A percentile compares a stretch with the other conserved stretches of the same genome.
phyloP scores from a whole-genome alignment of 1,140 invertebrate species.

The Aphelenchoides fujianensis region DNA sequence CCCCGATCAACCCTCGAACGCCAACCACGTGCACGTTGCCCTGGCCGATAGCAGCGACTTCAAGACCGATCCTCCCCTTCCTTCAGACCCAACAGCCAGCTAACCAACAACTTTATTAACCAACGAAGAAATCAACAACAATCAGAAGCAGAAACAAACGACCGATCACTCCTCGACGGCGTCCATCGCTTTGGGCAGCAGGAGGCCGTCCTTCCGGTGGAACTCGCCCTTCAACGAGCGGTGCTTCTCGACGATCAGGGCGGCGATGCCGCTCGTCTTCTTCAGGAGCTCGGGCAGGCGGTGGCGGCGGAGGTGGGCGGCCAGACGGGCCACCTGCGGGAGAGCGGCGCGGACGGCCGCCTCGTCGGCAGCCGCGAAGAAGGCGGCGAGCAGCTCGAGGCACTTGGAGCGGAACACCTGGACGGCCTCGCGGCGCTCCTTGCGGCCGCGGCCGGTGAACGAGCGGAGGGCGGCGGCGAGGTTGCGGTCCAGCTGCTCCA shows the following conservation, averaged over 20 bases:
- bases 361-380: slow-evolving; percentile 13
- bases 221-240: background rate
- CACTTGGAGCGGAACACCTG: background rate
- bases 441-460: background rate
- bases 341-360: background rate
- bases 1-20: too few relatives aligned
- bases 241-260: background rate
- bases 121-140: too few relatives aligned
- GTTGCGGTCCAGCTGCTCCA: slow-evolving; percentile 9
- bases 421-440: background rate
- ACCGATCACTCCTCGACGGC: background rate
- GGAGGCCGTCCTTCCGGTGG: background rate
- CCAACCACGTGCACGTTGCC: too few relatives aligned
- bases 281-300: background rate
- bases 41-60: too few relatives aligned
- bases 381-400: slow-evolving; percentile 7
- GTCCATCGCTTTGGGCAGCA: background rate
- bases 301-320: background rate
- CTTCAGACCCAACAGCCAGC: too few relatives aligned
- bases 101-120: too few relatives aligned
- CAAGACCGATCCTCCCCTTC: too few relatives aligned
- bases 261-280: background rate
- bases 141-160: too few relatives aligned
- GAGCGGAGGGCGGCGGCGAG: background rate
- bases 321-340: background rate